phyloP scores from a whole-genome alignment of 2,113 vertebrate species.

The Paradoxurus hermaphroditus region DNA sequence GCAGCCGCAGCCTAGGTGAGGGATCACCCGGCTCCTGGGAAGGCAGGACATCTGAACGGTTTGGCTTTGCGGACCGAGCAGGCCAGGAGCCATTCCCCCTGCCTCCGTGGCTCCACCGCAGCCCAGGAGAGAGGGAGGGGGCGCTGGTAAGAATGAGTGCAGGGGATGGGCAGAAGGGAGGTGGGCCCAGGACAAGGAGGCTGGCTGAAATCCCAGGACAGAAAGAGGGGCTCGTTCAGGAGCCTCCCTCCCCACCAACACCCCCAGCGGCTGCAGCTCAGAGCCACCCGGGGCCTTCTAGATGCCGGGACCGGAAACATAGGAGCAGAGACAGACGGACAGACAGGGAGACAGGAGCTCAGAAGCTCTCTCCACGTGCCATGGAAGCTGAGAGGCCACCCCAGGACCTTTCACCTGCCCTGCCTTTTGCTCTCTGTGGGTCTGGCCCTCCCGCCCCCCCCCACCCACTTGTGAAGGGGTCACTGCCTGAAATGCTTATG shows the following conservation, averaged over 20 bases:
- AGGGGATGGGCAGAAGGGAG: not conserved
- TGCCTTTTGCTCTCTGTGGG: not conserved
- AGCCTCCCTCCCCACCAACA: not conserved
- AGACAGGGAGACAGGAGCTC: too few species aligned
- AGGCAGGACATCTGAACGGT: not conserved
- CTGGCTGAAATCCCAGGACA: not conserved
- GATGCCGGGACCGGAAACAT: not conserved
- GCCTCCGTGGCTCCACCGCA: not conserved
- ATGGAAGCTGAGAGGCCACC: not conserved
- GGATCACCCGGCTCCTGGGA: not conserved
- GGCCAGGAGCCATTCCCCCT: not conserved
- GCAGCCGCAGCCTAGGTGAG: too few species aligned
- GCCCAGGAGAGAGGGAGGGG: too few species aligned
- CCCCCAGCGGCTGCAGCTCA: not conserved
- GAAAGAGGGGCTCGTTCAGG: too few species aligned
- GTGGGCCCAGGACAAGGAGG: not conserved
- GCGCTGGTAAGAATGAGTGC: fast-evolving
- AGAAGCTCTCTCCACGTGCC: not conserved
- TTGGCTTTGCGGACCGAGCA: not conserved
- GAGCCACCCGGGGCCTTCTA: not conserved
- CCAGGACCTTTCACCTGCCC: not conserved
- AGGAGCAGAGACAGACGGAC: not conserved
- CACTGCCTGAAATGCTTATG: slow-evolving; percentile 82
- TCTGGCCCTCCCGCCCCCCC: slow-evolving; percentile 52
- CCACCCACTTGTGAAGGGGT: slow-evolving; percentile 88